Evolutionary conservation across 2,113 vertebrate genomes (phyloP).

Genomic region (Oplegnathus fasciatus): DNA sequence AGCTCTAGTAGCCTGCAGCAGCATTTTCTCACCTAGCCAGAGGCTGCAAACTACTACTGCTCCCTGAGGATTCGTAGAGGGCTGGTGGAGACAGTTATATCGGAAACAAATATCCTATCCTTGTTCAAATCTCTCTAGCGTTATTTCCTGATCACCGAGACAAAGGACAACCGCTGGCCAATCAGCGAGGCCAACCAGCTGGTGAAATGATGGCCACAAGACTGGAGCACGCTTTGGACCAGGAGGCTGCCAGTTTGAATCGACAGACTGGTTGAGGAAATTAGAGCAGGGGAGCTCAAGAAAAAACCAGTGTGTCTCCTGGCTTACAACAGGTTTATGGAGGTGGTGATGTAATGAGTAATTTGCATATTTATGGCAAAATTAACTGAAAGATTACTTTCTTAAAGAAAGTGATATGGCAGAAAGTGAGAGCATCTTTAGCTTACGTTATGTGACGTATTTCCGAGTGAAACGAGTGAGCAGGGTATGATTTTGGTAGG

Average conservation of each 20-base stretch:
- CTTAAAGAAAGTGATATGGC: neutral
- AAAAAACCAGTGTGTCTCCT: neutral
- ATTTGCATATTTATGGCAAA: neutral
- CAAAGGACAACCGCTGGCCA: neutral
- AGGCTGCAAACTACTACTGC: neutral
- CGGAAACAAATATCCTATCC: neutral
- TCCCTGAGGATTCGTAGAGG: neutral
- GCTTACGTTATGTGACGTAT: neutral
- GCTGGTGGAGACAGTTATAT: neutral
- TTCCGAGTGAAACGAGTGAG: neutral
- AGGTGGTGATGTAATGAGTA: neutral
- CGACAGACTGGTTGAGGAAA: neutral
- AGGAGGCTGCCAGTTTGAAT: neutral
- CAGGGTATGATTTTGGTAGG: no score
- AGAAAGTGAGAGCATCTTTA: neutral
- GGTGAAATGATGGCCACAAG: neutral
- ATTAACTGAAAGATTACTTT: neutral
- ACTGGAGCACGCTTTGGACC: neutral
- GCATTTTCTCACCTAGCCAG: neutral
- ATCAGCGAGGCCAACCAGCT: neutral
- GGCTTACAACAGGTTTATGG: neutral
- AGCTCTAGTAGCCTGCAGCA: slow-evolving; percentile 12
- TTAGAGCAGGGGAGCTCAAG: neutral
- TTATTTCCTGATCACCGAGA: neutral
- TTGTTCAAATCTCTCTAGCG: neutral